A percentile compares a stretch with the other conserved stretches of the same genome.
Evolutionary conservation across 2,797 vertebrate genomes (phyloP).

Genomic region (Alauda arvensis): DNA sequence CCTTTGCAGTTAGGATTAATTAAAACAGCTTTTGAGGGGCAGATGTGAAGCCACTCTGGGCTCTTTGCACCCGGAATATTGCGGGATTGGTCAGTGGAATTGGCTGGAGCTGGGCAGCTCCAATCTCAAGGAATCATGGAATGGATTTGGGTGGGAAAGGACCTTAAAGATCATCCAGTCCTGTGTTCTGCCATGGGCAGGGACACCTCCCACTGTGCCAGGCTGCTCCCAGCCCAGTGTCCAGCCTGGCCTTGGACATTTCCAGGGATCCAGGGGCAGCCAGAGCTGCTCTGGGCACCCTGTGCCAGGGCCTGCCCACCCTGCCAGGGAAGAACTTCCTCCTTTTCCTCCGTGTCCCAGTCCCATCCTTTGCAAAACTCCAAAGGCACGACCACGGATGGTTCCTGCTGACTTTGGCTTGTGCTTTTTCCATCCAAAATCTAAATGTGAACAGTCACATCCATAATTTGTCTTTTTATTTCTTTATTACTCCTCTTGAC

Average conservation of each 20-base stretch:
- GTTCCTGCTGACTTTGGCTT: background rate
- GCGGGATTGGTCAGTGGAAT: background rate
- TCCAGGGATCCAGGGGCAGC: background rate
- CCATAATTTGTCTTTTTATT: background rate
- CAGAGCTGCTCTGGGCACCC: background rate
- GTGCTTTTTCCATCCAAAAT: background rate
- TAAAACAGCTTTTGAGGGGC: background rate
- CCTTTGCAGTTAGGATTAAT: background rate
- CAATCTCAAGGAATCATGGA: background rate
- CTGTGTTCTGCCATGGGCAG: background rate
- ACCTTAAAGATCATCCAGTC: background rate
- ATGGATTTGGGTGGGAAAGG: background rate
- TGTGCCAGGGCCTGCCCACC: background rate
- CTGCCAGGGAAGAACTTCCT: background rate
- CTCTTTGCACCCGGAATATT: background rate
- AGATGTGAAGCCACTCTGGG: background rate
- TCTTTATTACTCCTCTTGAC: background rate
- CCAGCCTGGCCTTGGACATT: background rate
- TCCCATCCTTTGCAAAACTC: background rate
- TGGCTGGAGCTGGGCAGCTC: background rate
- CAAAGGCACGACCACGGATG: fast-evolving
- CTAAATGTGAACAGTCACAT: fast-evolving
- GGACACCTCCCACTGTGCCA: background rate
- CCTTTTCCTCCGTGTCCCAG: background rate
- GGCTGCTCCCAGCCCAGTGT: fast-evolving